Conservation (phyloP, 1,140 invertebrate genomes). For the Thaumatotibia leucotreta region DNA sequence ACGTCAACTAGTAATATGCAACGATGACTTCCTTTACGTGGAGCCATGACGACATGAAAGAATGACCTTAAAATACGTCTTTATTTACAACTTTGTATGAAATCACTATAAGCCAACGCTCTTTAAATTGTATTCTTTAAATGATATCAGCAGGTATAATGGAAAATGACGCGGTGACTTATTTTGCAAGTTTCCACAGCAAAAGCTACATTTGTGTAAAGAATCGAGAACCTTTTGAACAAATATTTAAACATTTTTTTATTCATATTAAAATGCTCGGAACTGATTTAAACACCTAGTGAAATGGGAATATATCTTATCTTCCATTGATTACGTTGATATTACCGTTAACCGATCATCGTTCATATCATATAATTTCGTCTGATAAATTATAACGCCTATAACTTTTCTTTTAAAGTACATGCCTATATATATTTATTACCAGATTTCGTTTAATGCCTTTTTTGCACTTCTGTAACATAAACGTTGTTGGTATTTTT, state of each 20-base stretch:
- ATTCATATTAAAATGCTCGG: too few species aligned
- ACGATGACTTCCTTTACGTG: not conserved
- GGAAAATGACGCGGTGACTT: not conserved
- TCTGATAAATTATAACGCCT: too few species aligned
- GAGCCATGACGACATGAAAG: not conserved
- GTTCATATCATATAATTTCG: too few species aligned
- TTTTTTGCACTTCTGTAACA: not conserved
- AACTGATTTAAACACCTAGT: too few species aligned
- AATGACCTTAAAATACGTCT: not conserved
- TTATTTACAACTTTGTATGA: not conserved
- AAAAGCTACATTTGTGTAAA: not conserved
- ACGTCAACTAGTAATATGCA: conserved; percentile 7
- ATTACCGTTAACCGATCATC: too few species aligned
- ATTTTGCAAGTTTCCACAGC: not conserved
- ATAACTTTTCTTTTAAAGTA: too few species aligned
- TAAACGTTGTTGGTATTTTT: not conserved
- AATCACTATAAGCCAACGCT: not conserved
- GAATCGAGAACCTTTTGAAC: too few species aligned
- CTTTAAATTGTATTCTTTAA: not conserved
- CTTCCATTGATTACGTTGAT: too few species aligned
- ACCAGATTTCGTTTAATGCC: not conserved
- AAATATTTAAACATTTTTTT: too few species aligned
- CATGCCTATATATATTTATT: too few species aligned
- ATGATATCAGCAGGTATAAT: not conserved
- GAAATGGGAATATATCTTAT: too few species aligned